phyloP scores from a whole-genome alignment of 2,113 vertebrate genomes.

The Hiodon tergisus region DNA sequence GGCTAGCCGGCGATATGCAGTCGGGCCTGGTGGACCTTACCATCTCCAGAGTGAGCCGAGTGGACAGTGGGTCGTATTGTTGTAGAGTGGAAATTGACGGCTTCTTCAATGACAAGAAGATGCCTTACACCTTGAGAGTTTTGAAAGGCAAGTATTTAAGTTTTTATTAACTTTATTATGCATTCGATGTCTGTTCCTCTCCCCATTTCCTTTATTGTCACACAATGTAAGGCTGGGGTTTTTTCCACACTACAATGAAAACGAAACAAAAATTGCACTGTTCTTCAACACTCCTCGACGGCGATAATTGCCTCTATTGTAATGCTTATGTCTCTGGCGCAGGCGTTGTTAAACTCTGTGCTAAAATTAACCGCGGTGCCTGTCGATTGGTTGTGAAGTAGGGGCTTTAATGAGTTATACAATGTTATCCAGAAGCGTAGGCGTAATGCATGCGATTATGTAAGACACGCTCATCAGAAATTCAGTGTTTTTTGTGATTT shows the following conservation, averaged over 20 bases:
- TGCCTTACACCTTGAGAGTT: not conserved
- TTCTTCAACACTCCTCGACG: not conserved
- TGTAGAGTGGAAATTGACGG: conserved; percentile 52
- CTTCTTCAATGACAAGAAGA: conserved; percentile 27
- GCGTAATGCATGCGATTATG: not conserved
- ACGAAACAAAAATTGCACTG: not conserved
- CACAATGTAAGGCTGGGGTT: too few species aligned
- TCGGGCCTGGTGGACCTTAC: conserved; percentile 64
- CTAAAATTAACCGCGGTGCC: not conserved
- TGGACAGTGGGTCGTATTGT: conserved; percentile 65
- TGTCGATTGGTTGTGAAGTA: not conserved
- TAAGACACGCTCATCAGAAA: not conserved
- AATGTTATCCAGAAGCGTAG: not conserved
- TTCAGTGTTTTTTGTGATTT: not conserved
- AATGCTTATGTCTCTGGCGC: not conserved
- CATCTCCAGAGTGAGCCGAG: conserved; percentile 48
- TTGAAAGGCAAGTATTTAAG: not conserved
- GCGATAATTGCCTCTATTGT: not conserved
- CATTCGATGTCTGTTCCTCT: too few species aligned
- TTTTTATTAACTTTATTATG: not conserved
- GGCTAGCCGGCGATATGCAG: conserved; percentile 56
- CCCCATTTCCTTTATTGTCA: not conserved
- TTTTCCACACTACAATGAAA: not conserved
- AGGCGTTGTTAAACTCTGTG: not conserved
- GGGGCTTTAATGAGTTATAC: not conserved